These are phyloP conservation scores for Cyrtonyx montezumae DNA, from an alignment of 2,113 vertebrate genomes.

Conservation along the genomic window DNA sequence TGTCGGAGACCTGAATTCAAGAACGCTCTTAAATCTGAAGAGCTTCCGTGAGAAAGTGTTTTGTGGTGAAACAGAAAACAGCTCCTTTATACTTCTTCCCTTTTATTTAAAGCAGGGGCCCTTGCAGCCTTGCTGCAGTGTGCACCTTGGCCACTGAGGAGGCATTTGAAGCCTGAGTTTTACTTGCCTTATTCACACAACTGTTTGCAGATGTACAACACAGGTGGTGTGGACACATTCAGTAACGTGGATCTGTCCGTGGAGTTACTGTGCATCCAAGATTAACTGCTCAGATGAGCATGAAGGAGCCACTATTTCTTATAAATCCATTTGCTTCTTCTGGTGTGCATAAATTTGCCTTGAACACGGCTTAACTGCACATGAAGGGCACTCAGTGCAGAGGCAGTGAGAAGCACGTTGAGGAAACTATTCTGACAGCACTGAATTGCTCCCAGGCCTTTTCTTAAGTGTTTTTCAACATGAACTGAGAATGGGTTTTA, in stretches of 20 bases:
- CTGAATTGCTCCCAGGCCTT: not conserved
- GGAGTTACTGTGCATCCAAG: not conserved
- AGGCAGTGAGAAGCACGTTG: not conserved
- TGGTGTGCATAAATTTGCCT: not conserved
- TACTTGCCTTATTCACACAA: not conserved
- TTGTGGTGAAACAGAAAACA: not conserved
- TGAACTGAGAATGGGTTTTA: not conserved
- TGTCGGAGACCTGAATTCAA: not conserved
- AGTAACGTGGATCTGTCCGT: not conserved
- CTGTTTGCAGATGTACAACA: not conserved
- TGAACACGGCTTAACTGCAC: not conserved
- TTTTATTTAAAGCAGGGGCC: not conserved
- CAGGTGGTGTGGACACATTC: not conserved
- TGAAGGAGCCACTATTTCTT: conserved; percentile 6
- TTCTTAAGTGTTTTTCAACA: not conserved
- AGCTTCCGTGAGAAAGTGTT: not conserved
- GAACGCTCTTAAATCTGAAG: not conserved
- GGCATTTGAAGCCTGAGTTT: not conserved
- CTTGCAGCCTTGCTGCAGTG: not conserved
- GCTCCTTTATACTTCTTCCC: not conserved
- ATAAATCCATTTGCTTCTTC: not conserved
- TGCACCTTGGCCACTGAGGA: fast-evolving
- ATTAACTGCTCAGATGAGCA: conserved; percentile 1
- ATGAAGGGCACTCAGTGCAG: conserved; percentile 4
- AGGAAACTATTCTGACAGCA: not conserved